phyloP scores from a whole-genome alignment of 2,888 invertebrate genomes.

The Panzeria rudis region DNA sequence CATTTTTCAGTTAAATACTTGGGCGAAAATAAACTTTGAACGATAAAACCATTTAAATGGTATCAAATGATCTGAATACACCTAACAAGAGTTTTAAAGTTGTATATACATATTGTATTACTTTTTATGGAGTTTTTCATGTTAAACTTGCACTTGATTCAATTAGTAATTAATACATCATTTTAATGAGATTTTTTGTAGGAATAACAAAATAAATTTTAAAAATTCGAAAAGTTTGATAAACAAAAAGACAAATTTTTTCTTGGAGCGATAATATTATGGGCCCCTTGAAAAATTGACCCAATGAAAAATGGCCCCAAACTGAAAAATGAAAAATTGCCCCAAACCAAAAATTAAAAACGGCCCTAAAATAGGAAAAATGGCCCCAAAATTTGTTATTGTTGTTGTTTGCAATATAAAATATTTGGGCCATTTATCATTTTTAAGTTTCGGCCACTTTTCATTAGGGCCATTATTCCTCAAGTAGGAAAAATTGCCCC shows the following conservation, averaged over 20 bases:
- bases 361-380: too few species aligned
- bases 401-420: too few species aligned
- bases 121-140: background rate
- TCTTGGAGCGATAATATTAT: too few species aligned
- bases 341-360: too few species aligned
- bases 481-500: too few species aligned
- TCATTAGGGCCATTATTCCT: too few species aligned
- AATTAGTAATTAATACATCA: background rate
- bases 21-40: background rate
- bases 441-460: too few species aligned
- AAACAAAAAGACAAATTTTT: background rate
- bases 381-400: too few species aligned
- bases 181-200: background rate
- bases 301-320: too few species aligned
- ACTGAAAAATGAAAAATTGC: too few species aligned
- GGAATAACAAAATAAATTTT: background rate
- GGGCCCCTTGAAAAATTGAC: too few species aligned
- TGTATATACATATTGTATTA: background rate
- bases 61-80: constrained; percentile 5
- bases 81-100: background rate
- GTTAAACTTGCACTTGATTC: constrained; percentile 11
- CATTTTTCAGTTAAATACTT: background rate
- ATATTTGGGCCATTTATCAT: too few species aligned
- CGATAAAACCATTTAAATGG: constrained; percentile 20
- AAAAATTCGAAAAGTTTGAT: background rate